Percentiles rank a stretch among this genome's conserved stretches.
Conservation (phyloP, 2,797 vertebrate genomes). For the Heliangelus exortis region DNA sequence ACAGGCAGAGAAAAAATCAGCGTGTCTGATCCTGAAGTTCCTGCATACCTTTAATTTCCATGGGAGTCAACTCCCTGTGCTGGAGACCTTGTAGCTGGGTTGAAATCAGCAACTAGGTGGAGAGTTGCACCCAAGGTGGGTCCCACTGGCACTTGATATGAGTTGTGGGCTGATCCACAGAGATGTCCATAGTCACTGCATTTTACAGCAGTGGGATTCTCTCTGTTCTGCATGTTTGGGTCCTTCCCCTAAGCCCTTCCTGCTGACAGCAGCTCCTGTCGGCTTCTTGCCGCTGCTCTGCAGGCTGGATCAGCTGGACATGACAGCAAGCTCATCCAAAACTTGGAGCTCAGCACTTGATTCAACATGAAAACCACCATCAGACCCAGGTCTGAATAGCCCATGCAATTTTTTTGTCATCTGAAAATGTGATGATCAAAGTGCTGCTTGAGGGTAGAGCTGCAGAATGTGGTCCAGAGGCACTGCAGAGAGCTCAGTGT, state of each 20-base stretch:
- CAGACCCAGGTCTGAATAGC: neutral
- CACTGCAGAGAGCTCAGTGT: neutral
- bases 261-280: neutral
- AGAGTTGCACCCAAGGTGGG: neutral
- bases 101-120: neutral
- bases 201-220: neutral
- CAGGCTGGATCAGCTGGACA: neutral
- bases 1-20: neutral
- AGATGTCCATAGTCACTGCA: neutral
- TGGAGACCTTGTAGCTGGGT: neutral
- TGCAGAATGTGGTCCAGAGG: fast-evolving
- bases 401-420: neutral
- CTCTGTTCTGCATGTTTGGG: neutral
- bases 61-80: neutral
- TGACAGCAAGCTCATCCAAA: fast-evolving
- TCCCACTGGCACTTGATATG: neutral
- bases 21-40: neutral
- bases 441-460: neutral
- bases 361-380: neutral
- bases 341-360: neutral
- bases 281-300: neutral
- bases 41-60: neutral
- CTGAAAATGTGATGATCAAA: neutral
- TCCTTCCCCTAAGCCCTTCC: neutral
- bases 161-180: neutral